Evolutionary conservation across 2,797 vertebrate species (phyloP).

Genomic region (Vultur gryphus): DNA sequence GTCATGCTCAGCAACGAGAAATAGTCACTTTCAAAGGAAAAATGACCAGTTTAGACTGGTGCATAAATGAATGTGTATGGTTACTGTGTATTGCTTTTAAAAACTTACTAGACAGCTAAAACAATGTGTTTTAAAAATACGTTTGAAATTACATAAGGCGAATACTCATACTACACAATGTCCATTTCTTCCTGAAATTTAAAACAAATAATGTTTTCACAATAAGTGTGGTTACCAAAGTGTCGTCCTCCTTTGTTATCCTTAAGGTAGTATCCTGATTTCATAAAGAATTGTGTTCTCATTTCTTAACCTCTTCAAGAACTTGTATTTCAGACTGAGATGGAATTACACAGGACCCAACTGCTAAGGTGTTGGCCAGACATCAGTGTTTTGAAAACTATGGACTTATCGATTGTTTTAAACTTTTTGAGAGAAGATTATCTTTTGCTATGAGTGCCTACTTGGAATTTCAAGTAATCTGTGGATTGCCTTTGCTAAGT

Average conservation of each 20-base stretch:
- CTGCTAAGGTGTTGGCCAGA: not conserved
- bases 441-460: not conserved
- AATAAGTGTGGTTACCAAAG: not conserved
- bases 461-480: not conserved
- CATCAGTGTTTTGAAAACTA: not conserved
- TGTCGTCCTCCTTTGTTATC: not conserved
- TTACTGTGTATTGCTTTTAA: not conserved
- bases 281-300: not conserved
- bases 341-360: not conserved
- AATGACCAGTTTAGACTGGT: not conserved
- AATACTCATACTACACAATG: not conserved
- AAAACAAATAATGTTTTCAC: not conserved
- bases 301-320: not conserved
- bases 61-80: not conserved
- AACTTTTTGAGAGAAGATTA: not conserved
- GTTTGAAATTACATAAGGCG: not conserved
- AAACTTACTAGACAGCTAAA: not conserved
- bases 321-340: not conserved
- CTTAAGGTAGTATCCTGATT: not conserved
- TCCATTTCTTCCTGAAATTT: not conserved
- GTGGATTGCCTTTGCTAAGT: not conserved
- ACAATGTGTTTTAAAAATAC: not conserved
- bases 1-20: not conserved
- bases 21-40: not conserved
- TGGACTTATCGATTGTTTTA: not conserved